Evolutionary conservation across 2,113 vertebrate genomes (phyloP).

Genomic region (Clinocottus analis): DNA sequence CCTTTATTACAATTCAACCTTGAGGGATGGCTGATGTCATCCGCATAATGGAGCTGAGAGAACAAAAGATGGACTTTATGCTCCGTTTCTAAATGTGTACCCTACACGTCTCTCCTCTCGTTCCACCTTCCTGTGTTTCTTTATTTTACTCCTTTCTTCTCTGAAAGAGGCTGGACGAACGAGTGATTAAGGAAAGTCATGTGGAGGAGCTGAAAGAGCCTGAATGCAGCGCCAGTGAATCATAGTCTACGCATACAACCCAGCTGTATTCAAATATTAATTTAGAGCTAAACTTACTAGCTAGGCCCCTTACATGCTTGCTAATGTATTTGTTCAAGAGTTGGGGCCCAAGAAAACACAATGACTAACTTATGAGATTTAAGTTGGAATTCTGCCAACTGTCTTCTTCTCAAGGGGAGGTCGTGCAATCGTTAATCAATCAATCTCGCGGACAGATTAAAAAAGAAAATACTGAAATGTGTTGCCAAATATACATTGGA

Average conservation of each 20-base stretch:
- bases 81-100: slow-evolving; percentile 1
- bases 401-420: not conserved
- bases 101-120: not conserved
- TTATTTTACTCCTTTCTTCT: not conserved
- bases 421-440: too few species aligned
- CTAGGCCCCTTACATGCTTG: not conserved
- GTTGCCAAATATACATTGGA: too few species aligned
- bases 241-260: not conserved
- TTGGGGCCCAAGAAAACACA: not conserved
- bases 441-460: too few species aligned
- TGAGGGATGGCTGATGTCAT: slow-evolving; percentile 43
- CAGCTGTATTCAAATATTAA: not conserved
- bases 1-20: slow-evolving; percentile 41
- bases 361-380: not conserved
- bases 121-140: not conserved
- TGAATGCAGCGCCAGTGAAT: not conserved
- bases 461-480: too few species aligned
- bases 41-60: slow-evolving; percentile 31
- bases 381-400: not conserved
- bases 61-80: slow-evolving; percentile 22
- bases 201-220: not conserved
- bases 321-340: not conserved
- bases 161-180: not conserved
- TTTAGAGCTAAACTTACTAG: not conserved
- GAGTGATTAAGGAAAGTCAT: not conserved